phyloP scores from a whole-genome alignment of 2,113 vertebrate species.

The Apteryx owenii region DNA sequence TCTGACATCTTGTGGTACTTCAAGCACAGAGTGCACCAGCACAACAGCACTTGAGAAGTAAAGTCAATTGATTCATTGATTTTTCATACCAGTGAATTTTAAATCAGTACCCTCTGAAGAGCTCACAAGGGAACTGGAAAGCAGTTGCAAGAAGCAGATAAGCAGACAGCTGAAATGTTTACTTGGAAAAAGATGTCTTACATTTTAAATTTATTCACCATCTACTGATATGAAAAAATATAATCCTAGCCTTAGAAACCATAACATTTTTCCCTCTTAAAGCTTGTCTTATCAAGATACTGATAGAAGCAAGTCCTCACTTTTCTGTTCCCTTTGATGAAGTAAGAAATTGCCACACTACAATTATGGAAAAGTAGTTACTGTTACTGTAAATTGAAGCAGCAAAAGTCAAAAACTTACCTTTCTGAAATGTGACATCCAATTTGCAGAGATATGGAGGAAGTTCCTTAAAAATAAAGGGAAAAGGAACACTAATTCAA shows the following conservation, averaged over 20 bases:
- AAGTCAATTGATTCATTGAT: neutral
- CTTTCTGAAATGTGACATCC: conserved; percentile 93
- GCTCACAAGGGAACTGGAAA: neutral
- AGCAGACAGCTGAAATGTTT: neutral
- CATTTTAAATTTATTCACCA: neutral
- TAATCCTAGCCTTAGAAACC: neutral
- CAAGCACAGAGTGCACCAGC: neutral
- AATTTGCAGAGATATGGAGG: conserved; percentile 91
- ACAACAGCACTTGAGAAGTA: neutral
- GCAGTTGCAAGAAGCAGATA: neutral
- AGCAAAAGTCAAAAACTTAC: conserved; percentile 71
- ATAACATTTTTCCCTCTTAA: neutral
- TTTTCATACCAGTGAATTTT: neutral
- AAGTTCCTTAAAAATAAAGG: conserved; percentile 86
- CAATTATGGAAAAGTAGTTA: neutral
- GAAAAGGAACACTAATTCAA: conserved; percentile 25
- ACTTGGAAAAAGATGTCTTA: neutral
- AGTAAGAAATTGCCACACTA: neutral
- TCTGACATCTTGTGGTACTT: neutral
- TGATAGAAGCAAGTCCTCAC: neutral
- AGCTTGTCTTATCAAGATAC: neutral
- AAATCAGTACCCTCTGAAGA: neutral
- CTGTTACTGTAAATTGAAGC: neutral
- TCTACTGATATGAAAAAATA: neutral
- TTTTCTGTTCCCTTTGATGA: neutral